A percentile compares a stretch with the other conserved stretches of the same genome.
Evolutionary conservation across 2,888 invertebrate genomes (phyloP).

Genomic region (Lasioglossum lativentre): DNA sequence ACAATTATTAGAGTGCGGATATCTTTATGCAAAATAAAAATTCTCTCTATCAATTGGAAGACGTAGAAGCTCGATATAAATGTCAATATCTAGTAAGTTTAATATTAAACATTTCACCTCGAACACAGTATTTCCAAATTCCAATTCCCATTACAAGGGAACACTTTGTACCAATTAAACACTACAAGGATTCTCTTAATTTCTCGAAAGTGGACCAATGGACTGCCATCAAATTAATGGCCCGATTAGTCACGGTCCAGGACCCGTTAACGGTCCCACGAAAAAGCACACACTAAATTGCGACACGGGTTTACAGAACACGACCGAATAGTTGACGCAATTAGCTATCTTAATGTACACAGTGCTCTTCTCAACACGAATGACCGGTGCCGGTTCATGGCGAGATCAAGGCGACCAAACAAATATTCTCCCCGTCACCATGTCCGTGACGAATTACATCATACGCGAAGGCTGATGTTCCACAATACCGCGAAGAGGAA

Average conservation of each 20-base stretch:
- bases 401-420: constrained; percentile 63
- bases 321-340: neutral
- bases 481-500: constrained; percentile 61
- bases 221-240: neutral
- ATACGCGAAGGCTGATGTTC: constrained; percentile 40
- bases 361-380: neutral
- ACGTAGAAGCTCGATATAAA: too few species aligned
- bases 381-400: neutral
- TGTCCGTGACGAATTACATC: constrained; percentile 61
- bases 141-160: too few species aligned
- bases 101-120: neutral
- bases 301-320: neutral
- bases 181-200: neutral
- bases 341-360: constrained; percentile 7
- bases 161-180: neutral
- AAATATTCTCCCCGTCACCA: constrained; percentile 8
- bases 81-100: too few species aligned
- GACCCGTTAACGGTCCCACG: neutral
- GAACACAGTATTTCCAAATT: neutral
- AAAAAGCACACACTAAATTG: neutral
- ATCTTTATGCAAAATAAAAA: too few species aligned
- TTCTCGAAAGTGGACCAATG: neutral
- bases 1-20: too few species aligned
- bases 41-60: too few species aligned
- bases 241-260: neutral